Base-by-base conservation (phyloP, 2,888 invertebrate genomes). In the Sepioteuthis lessoniana region DNA sequence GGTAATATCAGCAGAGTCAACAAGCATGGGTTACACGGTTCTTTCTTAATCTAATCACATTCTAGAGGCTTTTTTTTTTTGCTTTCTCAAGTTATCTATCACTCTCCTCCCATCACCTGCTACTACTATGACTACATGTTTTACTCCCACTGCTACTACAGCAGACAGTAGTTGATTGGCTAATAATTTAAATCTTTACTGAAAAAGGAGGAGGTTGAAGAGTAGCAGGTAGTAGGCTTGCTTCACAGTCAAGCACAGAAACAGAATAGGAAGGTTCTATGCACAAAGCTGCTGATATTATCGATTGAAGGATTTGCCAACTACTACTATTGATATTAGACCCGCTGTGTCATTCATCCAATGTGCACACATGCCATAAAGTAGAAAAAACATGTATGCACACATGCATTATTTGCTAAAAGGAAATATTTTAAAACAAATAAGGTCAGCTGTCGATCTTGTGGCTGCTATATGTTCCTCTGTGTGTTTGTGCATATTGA, bases 81-180 rank as follows among this genome's bases (percentile, higher is more conserved):
- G 16, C 76, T 16, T 76, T 76, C 76, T 76, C n/a, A n/a, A n/a
- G 13, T 76, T 76, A 76, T 76, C 76, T 76, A 76, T 76, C n/a
- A 35, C n/a, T 76, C 76, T 76, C n/a, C n/a, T 76, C 76, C 76
- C 76, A 19, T n/a, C n/a, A 76, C 76, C 76, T 76, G n/a, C 76
- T 35, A 76, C 76, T 76, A 76, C 35, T n/a, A 35, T n/a, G n/a
- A 76, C 76, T 76, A 76, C 76, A 76, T n/a, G 76, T 35, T 76
- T 35, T 76, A 76, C 76, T 76, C n/a, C n/a, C n/a, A 76, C 76
- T 76, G n/a, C n/a, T 76, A 76, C 76, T 76, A 76, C 76, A 76
- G 76, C 35, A 35, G n/a, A 16, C n/a, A 16, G n/a, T 16, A 76
- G 13, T 76, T 76, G 76, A 76, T 76, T 76, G 76, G 76, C n/a